A percentile compares a stretch with the other conserved stretches of the same genome.
Evolutionary conservation across 2,888 invertebrate species (phyloP).

Genomic region (Temnothorax ravouxi): DNA sequence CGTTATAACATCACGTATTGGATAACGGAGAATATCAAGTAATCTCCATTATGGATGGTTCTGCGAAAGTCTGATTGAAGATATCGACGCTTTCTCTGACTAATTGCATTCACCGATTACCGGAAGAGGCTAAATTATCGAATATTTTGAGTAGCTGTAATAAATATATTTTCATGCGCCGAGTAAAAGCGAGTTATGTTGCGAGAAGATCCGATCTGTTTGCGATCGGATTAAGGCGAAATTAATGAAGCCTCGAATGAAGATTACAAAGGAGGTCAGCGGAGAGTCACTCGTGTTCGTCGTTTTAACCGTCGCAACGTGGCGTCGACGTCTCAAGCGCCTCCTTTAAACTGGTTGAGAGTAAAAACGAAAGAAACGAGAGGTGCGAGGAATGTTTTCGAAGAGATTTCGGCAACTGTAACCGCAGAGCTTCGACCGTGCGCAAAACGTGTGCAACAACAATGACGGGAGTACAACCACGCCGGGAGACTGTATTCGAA

Average conservation of each 20-base stretch:
- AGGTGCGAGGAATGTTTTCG: conserved; percentile 2
- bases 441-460: conserved; percentile 7
- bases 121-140: conserved; percentile 38
- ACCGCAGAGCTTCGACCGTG: neutral
- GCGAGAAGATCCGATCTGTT: conserved; percentile 60
- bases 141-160: conserved; percentile 17
- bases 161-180: conserved; percentile 21
- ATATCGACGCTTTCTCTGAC: conserved; percentile 43
- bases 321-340: conserved; percentile 52
- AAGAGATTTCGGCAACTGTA: conserved; percentile 43
- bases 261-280: conserved; percentile 73
- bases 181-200: conserved; percentile 15
- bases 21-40: neutral
- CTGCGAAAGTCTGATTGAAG: conserved; percentile 31
- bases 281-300: conserved; percentile 62
- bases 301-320: conserved; percentile 63
- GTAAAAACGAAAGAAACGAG: conserved; percentile 42
- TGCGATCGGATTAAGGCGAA: conserved; percentile 67
- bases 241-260: conserved; percentile 59
- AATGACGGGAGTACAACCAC: conserved; percentile 4
- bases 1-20: neutral
- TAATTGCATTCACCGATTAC: conserved; percentile 36
- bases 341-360: conserved; percentile 47
- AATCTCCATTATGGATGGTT: conserved; percentile 15
- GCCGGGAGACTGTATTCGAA: conserved; percentile 22